These are phyloP conservation scores for Lucinisca nassula DNA, from an alignment of 2,888 invertebrate genomes.

Conservation along the genomic window DNA sequence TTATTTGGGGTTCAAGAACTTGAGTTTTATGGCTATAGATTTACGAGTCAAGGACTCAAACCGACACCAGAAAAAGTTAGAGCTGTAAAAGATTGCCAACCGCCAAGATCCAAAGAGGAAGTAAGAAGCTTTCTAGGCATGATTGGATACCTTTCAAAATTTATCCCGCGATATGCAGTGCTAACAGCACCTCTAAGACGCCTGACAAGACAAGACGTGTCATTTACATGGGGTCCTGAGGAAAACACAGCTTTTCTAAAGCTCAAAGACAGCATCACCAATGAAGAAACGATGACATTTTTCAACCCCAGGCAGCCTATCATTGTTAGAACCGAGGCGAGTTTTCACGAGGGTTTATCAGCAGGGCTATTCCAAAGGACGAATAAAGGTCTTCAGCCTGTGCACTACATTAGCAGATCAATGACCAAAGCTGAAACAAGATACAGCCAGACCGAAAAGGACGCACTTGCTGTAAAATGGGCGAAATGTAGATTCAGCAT, in stretches of 20 bases:
- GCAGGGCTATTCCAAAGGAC: constrained; percentile 13
- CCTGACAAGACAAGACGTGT: background rate
- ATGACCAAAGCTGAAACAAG: too few relatives aligned
- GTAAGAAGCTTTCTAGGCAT: too few relatives aligned
- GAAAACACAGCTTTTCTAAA: constrained; percentile 18
- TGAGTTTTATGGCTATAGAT: constrained; percentile 24
- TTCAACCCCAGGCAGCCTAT: constrained; percentile 27
- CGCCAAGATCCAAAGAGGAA: constrained; percentile 27
- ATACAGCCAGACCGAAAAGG: too few relatives aligned
- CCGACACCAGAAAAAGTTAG: constrained; percentile 16
- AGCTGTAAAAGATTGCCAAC: constrained; percentile 24
- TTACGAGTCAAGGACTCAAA: background rate
- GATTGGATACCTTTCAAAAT: constrained; percentile 33
- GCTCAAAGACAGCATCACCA: constrained; percentile 22
- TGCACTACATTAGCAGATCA: too few relatives aligned
- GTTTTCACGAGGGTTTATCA: constrained; percentile 10
- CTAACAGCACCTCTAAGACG: too few relatives aligned
- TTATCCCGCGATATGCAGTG: constrained; percentile 21
- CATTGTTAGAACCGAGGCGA: constrained; percentile 15
- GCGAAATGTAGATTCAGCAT: background rate
- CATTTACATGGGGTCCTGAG: constrained; percentile 16
- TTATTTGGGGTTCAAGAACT: constrained; percentile 8
- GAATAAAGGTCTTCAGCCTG: too few relatives aligned
- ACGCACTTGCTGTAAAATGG: too few relatives aligned
- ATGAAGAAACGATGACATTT: constrained; percentile 22